These are phyloP conservation scores for Poeciliopsis retropinna DNA, from an alignment of 2,113 vertebrate species.

Conservation along the genomic window DNA sequence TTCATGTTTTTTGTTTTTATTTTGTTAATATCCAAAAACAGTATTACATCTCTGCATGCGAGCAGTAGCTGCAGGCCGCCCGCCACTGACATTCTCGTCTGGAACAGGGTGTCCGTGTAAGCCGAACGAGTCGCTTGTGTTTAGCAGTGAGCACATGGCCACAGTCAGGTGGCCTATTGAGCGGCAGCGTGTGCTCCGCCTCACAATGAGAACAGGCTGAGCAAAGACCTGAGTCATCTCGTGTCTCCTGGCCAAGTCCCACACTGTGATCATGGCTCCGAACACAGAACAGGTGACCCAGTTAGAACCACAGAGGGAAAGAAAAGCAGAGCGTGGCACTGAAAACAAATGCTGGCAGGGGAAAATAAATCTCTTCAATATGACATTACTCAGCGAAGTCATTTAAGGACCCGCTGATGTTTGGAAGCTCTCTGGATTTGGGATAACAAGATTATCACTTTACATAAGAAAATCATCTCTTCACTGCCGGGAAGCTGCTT, in stretches of 20 bases:
- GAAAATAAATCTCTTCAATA: not conserved
- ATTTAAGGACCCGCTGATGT: slow-evolving; percentile 21
- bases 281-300: slow-evolving; percentile 56
- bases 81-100: not conserved
- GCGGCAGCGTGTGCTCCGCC: slow-evolving; percentile 43
- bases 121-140: slow-evolving; percentile 42
- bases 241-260: slow-evolving; percentile 57
- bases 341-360: slow-evolving; percentile 6
- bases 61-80: not conserved
- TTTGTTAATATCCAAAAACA: not conserved
- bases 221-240: slow-evolving; percentile 71
- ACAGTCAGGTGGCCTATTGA: slow-evolving; percentile 49
- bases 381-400: slow-evolving; percentile 1
- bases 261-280: slow-evolving; percentile 49
- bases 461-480: slow-evolving; percentile 27
- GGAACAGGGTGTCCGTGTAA: slow-evolving; percentile 32
- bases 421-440: slow-evolving; percentile 24
- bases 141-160: slow-evolving; percentile 59
- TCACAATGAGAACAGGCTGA: slow-evolving; percentile 57
- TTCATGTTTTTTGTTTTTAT: not conserved
- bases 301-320: slow-evolving; percentile 20
- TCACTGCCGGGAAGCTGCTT: slow-evolving; percentile 24
- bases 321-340: not conserved
- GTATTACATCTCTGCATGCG: not conserved
- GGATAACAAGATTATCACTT: slow-evolving; percentile 38